phyloP scores from a whole-genome alignment of 2,113 vertebrate species.

The Rhinogobius similis region DNA sequence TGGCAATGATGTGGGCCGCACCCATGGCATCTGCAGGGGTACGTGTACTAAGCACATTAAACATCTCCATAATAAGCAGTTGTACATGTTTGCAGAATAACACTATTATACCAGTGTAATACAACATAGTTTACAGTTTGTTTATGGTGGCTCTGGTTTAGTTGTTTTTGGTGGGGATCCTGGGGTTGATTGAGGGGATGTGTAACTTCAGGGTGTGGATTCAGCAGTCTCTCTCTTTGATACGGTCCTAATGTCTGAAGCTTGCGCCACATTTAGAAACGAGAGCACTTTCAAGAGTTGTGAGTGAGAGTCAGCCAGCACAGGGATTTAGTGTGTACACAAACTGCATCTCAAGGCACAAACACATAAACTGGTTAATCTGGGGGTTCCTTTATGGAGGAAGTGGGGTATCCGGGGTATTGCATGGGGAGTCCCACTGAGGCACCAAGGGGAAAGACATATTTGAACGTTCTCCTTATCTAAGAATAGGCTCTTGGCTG shows the following conservation, averaged over 20 bases:
- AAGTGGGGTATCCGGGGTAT: conserved; percentile 57
- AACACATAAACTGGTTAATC: conserved; percentile 62
- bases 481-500: conserved; percentile 66
- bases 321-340: conserved; percentile 64
- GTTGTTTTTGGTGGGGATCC: conserved; percentile 16
- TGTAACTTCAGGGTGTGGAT: conserved; percentile 68
- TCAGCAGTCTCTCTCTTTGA: conserved; percentile 64
- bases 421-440: conserved; percentile 54
- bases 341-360: conserved; percentile 52
- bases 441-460: conserved; percentile 43
- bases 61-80: not conserved
- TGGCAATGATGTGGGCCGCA: conserved; percentile 76
- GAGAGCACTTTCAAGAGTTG: conserved; percentile 66
- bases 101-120: not conserved
- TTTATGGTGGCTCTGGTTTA: not conserved
- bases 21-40: conserved; percentile 84
- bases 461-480: conserved; percentile 58
- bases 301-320: conserved; percentile 52
- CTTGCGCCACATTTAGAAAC: conserved; percentile 56
- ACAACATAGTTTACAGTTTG: not conserved
- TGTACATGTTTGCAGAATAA: not conserved
- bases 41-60: conserved; percentile 22
- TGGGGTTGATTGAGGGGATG: conserved; percentile 55
- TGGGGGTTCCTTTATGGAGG: conserved; percentile 67
- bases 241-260: conserved; percentile 55